Evolutionary conservation across 2,113 vertebrate genomes (phyloP).

Genomic region (Gadus macrocephalus): DNA sequence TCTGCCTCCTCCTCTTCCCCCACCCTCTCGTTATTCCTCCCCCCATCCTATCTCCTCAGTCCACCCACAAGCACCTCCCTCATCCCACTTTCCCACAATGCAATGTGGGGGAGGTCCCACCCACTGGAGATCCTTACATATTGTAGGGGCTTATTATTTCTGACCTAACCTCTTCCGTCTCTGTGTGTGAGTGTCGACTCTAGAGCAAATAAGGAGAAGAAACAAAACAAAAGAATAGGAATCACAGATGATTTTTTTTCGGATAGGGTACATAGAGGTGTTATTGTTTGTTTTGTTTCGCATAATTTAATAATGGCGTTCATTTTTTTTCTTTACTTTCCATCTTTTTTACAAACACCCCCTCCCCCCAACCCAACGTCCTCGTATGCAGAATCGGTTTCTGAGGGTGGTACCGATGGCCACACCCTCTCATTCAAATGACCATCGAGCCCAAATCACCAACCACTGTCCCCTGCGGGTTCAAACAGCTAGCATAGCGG

Average conservation of each 20-base stretch:
- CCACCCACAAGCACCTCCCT: constrained; percentile 26
- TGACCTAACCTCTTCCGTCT: constrained; percentile 64
- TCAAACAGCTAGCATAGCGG: too few species aligned
- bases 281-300: constrained; percentile 29
- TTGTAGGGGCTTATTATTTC: constrained; percentile 81
- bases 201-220: constrained; percentile 50
- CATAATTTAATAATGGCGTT: constrained; percentile 73
- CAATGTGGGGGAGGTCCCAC: constrained; percentile 69
- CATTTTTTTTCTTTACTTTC: constrained; percentile 30
- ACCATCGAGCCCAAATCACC: too few species aligned
- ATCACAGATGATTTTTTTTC: constrained; percentile 38
- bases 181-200: constrained; percentile 41
- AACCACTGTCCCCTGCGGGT: too few species aligned
- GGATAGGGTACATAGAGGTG: constrained; percentile 6
- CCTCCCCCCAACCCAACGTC: constrained; percentile 21
- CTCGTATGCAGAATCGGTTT: constrained; percentile 54
- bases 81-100: constrained; percentile 66
- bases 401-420: too few species aligned
- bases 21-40: constrained; percentile 26
- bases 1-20: constrained; percentile 20
- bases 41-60: constrained; percentile 21
- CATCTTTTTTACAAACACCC: constrained; percentile 55
- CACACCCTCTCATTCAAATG: too few species aligned
- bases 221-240: constrained; percentile 50
- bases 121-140: constrained; percentile 80